A percentile compares a stretch with the other conserved stretches of the same genome.
Conservation (phyloP, 2,113 vertebrate species). For the Numida meleagris region DNA sequence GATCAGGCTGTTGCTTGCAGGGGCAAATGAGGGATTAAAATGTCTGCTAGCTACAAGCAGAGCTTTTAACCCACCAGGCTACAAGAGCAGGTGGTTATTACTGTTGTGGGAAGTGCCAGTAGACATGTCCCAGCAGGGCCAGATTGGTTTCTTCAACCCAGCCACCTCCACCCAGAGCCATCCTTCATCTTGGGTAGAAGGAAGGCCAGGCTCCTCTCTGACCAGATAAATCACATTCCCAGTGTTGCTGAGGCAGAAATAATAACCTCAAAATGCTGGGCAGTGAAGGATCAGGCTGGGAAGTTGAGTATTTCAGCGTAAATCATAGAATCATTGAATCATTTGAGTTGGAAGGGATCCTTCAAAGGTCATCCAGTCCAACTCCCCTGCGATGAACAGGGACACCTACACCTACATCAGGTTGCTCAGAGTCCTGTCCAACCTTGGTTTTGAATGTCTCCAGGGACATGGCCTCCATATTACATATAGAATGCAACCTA, state of each 20-base stretch:
- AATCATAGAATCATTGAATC: no score
- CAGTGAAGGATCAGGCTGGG: not conserved
- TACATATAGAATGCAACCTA: rapidly evolving
- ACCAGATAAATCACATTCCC: not conserved
- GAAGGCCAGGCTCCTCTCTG: not conserved
- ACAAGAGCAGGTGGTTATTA: not conserved
- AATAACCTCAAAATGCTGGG: not conserved
- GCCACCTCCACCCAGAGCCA: not conserved
- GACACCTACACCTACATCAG: no score
- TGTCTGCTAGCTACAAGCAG: not conserved
- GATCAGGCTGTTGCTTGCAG: not conserved
- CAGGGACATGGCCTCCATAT: no score
- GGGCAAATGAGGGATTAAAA: not conserved
- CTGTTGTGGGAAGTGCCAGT: not conserved
- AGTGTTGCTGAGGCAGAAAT: not conserved
- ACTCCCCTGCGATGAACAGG: no score
- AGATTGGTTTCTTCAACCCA: not conserved
- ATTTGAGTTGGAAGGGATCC: no score
- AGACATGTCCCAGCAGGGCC: not conserved
- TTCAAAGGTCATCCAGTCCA: no score
- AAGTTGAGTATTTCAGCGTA: not conserved
- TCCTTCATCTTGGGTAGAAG: not conserved
- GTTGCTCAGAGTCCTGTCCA: no score
- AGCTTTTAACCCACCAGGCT: not conserved
- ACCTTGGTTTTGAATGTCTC: no score